These are phyloP conservation scores for Suricata suricatta DNA, from an alignment of 2,113 vertebrate species.

Conservation along the genomic window DNA sequence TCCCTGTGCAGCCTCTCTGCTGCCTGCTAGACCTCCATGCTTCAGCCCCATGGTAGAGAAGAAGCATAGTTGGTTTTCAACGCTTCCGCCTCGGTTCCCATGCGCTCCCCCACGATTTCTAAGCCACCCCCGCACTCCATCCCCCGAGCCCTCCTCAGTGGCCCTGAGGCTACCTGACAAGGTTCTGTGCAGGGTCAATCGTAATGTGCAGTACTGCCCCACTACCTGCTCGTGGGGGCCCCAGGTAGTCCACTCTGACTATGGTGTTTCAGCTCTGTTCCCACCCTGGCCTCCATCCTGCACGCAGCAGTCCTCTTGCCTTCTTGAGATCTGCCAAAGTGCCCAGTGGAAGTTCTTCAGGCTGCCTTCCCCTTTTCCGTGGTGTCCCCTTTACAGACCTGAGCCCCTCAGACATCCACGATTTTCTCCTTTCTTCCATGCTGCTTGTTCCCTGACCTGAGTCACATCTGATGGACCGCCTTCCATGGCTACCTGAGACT, in stretches of 20 bases:
- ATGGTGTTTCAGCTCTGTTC: not conserved
- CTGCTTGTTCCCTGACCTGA: not conserved
- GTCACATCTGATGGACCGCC: fast-evolving
- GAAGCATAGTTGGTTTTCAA: not conserved
- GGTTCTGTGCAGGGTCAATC: not conserved
- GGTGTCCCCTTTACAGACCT: not conserved
- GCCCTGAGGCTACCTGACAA: not conserved
- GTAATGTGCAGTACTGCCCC: not conserved
- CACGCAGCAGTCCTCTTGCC: too few species aligned
- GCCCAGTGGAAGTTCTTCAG: not conserved
- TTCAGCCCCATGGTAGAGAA: not conserved
- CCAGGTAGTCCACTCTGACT: not conserved
- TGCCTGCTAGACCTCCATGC: too few species aligned
- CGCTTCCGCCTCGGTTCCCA: not conserved
- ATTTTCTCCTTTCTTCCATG: not conserved
- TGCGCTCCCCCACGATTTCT: not conserved
- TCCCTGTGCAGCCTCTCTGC: not conserved
- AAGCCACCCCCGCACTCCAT: not conserved
- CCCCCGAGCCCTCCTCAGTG: not conserved
- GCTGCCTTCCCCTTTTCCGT: not conserved
- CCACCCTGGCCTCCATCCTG: fast-evolving
- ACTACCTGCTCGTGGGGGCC: not conserved
- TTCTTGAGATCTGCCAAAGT: not conserved
- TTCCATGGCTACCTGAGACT: not conserved
- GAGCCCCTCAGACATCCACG: too few species aligned